Percentiles rank a stretch among this genome's conserved stretches.
phyloP scores from a whole-genome alignment of 2,888 invertebrate species.

The Diaprepes abbreviatus region DNA sequence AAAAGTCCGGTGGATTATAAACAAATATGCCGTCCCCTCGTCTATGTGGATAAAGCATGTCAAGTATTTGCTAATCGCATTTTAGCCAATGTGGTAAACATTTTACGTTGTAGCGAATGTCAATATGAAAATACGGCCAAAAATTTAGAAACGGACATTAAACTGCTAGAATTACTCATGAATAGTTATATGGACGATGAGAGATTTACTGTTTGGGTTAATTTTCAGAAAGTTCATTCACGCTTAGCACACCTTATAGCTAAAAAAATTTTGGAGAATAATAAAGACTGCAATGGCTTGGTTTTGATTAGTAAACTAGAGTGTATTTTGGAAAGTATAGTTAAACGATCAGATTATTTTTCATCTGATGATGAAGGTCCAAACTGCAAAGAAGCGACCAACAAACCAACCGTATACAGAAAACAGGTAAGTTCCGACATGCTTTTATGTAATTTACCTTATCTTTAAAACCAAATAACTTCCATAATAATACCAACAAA shows the following conservation, averaged over 20 bases:
- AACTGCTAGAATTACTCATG: slow-evolving; percentile 78
- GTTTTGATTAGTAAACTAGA: slow-evolving; percentile 51
- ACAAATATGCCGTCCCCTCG: slow-evolving; percentile 65
- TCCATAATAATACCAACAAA: no score
- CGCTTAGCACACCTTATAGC: slow-evolving; percentile 76
- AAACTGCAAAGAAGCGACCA: slow-evolving; percentile 54
- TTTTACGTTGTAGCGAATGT: slow-evolving; percentile 49
- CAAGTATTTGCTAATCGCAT: slow-evolving; percentile 80
- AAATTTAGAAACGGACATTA: slow-evolving; percentile 76
- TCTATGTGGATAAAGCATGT: slow-evolving; percentile 74
- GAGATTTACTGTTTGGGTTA: slow-evolving; percentile 70
- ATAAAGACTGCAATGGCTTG: slow-evolving; percentile 57
- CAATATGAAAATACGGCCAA: slow-evolving; percentile 68
- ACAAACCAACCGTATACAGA: slow-evolving; percentile 65
- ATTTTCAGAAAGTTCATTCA: slow-evolving; percentile 77
- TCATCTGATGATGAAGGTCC: slow-evolving; percentile 73
- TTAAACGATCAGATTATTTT: slow-evolving; percentile 68
- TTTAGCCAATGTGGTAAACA: slow-evolving; percentile 73
- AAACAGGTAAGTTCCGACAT: slow-evolving; percentile 65
- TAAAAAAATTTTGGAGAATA: slow-evolving; percentile 69
- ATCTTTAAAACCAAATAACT: no score
- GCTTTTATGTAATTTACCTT: no score
- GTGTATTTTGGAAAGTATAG: slow-evolving; percentile 56
- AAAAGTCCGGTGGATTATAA: slow-evolving; percentile 41
- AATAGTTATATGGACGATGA: slow-evolving; percentile 78